Conservation (phyloP, 2,888 invertebrate species). For the Rhamphomyia laevipes region DNA sequence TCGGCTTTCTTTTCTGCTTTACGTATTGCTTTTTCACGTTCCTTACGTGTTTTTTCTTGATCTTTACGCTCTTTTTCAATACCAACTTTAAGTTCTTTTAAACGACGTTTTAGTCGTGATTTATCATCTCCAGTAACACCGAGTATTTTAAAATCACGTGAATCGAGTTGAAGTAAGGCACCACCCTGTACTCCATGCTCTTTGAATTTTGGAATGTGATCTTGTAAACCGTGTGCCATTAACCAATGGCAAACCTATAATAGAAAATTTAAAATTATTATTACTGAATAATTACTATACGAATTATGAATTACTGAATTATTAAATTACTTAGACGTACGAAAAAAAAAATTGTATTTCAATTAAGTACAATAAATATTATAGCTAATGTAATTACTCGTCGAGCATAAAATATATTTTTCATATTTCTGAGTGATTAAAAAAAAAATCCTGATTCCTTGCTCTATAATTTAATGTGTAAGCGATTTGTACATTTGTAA, state of each 20-base stretch:
- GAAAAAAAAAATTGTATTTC: too few species aligned
- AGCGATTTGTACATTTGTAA: too few species aligned
- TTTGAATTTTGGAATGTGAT: slow-evolving; percentile 76
- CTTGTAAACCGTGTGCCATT: slow-evolving; percentile 67
- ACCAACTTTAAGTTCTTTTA: slow-evolving; percentile 69
- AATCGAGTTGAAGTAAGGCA: slow-evolving; percentile 75
- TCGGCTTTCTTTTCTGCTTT: slow-evolving; percentile 74
- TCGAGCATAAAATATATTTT: too few species aligned
- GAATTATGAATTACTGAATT: too few species aligned
- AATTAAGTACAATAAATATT: too few species aligned
- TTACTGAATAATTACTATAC: too few species aligned
- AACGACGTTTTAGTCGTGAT: slow-evolving; percentile 68
- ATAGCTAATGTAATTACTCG: too few species aligned
- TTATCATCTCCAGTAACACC: slow-evolving; percentile 72
- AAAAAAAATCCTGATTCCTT: too few species aligned
- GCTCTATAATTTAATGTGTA: too few species aligned
- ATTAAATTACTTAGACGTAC: too few species aligned
- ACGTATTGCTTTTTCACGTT: slow-evolving; percentile 70
- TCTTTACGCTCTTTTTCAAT: slow-evolving; percentile 59
- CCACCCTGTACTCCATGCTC: slow-evolving; percentile 80
- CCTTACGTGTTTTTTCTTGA: slow-evolving; percentile 74
- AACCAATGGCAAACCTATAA: slow-evolving; percentile 86
- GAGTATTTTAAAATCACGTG: slow-evolving; percentile 80
- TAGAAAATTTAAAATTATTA: neutral
- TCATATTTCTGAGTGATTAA: too few species aligned